Evolutionary conservation across 2,113 vertebrate species (phyloP).

Genomic region (Echinops telfairi): DNA sequence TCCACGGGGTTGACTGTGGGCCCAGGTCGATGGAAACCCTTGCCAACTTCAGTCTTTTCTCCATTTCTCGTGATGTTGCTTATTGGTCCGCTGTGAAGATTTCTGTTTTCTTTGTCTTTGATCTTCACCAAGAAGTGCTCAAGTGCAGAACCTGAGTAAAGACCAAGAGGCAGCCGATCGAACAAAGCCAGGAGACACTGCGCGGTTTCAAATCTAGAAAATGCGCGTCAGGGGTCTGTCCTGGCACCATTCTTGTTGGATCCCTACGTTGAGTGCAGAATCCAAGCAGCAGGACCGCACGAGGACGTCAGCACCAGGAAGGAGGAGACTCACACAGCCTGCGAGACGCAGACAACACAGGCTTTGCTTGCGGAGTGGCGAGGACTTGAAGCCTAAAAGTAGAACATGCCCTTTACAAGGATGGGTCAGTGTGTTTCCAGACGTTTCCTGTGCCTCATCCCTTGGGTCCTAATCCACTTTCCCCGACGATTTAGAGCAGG

Average conservation of each 20-base stretch:
- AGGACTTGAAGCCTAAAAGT: slow-evolving; percentile 38
- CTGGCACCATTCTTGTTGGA: not conserved
- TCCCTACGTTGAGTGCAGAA: not conserved
- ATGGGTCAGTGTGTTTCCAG: slow-evolving; percentile 57
- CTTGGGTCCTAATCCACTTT: slow-evolving; percentile 58
- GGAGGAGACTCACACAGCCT: not conserved
- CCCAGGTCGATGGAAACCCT: not conserved
- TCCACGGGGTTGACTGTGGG: not conserved
- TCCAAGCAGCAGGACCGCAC: not conserved
- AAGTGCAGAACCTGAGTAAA: not conserved
- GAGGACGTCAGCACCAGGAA: not conserved
- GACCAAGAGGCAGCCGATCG: not conserved
- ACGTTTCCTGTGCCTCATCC: slow-evolving; percentile 4
- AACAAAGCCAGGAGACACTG: not conserved
- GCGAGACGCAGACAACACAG: not conserved
- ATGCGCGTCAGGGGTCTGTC: not conserved
- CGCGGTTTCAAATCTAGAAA: not conserved
- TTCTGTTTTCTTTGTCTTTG: not conserved
- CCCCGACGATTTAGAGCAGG: slow-evolving; percentile 12
- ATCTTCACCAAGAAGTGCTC: not conserved
- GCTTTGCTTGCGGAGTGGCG: not conserved
- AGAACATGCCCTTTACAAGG: slow-evolving; percentile 23
- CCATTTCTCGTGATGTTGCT: not conserved
- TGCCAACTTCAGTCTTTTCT: not conserved
- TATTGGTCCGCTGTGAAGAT: not conserved